A percentile compares a stretch with the other conserved stretches of the same genome.
These are phyloP conservation scores for Cottus gobio DNA, from an alignment of 2,113 vertebrate genomes.

Conservation along the genomic window DNA sequence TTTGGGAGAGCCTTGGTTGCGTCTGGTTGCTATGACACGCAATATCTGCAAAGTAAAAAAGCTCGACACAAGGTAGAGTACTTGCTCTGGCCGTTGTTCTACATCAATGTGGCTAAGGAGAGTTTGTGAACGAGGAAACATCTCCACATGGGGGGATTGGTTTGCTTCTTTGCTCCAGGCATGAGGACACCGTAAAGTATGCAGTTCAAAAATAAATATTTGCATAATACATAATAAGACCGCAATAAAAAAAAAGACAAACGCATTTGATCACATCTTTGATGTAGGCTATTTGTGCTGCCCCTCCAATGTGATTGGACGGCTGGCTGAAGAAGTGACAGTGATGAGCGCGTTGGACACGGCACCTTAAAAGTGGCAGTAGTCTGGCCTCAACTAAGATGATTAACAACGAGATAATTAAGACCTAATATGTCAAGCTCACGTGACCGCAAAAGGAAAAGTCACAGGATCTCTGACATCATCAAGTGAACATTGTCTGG, in stretches of 20 bases:
- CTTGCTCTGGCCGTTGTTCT: background rate
- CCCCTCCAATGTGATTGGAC: too few relatives aligned
- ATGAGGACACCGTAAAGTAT: background rate
- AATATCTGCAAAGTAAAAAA: background rate
- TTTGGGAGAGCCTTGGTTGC: background rate
- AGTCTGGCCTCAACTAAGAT: background rate
- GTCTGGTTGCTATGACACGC: background rate
- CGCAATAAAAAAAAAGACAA: too few relatives aligned
- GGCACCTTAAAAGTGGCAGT: background rate
- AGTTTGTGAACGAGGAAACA: background rate
- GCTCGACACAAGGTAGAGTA: background rate
- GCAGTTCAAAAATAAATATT: too few relatives aligned
- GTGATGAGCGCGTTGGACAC: background rate
- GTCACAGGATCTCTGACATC: background rate
- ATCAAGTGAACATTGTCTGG: background rate
- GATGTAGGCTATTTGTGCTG: too few relatives aligned
- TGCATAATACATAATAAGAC: too few relatives aligned
- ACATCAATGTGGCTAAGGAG: background rate
- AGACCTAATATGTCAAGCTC: background rate
- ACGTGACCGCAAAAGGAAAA: background rate
- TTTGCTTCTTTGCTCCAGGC: background rate
- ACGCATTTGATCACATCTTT: too few relatives aligned
- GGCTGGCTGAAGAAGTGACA: too few relatives aligned
- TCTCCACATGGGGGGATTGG: too few relatives aligned
- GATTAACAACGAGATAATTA: background rate